These are phyloP conservation scores for Eumaeus atala DNA, from an alignment of 1,140 invertebrate species.

Conservation along the genomic window DNA sequence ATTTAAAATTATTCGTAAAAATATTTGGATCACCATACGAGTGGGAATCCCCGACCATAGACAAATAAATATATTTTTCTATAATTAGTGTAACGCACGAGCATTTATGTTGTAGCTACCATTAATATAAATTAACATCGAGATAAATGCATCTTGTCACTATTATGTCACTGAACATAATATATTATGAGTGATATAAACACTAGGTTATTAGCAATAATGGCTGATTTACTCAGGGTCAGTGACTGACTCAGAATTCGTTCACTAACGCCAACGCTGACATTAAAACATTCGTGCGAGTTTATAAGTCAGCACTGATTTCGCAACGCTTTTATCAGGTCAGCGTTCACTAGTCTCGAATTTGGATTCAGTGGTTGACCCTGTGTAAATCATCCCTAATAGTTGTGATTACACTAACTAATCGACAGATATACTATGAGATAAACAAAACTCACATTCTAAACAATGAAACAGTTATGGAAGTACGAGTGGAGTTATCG, in stretches of 20 bases:
- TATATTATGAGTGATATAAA: slow-evolving; percentile 46
- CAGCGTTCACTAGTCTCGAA: no score
- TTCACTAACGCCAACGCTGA: no score
- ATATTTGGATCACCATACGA: slow-evolving; percentile 43
- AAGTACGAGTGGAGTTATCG: slow-evolving; percentile 41
- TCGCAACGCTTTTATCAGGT: no score
- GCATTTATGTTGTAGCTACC: slow-evolving; percentile 71
- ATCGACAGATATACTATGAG: slow-evolving; percentile 43
- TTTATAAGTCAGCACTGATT: no score
- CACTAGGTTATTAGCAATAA: slow-evolving; percentile 57
- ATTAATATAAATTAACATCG: slow-evolving; percentile 71
- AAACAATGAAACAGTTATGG: slow-evolving; percentile 57
- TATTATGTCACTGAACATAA: slow-evolving; percentile 67
- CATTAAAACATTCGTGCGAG: no score
- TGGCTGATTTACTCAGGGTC: no score
- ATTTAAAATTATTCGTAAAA: slow-evolving; percentile 60
- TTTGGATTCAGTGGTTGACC: no score
- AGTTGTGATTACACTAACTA: slow-evolving; percentile 70
- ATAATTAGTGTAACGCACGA: slow-evolving; percentile 62
- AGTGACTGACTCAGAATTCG: no score
- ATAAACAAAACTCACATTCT: slow-evolving; percentile 44
- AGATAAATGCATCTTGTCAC: slow-evolving; percentile 74
- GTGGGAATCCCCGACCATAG: slow-evolving; percentile 29
- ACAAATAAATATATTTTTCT: slow-evolving; percentile 62
- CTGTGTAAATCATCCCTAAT: slow-evolving; percentile 12